These are phyloP conservation scores for Agapornis roseicollis DNA, from an alignment of 2,113 vertebrate genomes.

Conservation along the genomic window DNA sequence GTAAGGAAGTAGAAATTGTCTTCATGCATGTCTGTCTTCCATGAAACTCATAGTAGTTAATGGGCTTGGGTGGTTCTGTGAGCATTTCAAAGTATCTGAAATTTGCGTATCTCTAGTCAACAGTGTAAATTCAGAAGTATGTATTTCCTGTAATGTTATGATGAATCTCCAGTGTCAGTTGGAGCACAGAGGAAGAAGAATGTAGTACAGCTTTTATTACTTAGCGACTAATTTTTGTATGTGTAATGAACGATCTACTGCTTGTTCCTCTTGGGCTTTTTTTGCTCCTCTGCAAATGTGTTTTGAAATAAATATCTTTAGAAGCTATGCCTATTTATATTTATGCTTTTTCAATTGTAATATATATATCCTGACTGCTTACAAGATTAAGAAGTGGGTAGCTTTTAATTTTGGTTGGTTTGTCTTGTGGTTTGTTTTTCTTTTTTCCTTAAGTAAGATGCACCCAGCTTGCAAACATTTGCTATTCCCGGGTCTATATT, in stretches of 20 bases:
- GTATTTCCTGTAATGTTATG: background rate
- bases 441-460: constrained; percentile 76
- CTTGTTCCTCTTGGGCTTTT: background rate
- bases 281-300: background rate
- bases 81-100: background rate
- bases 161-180: background rate
- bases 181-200: background rate
- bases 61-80: background rate
- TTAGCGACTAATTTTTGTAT: background rate
- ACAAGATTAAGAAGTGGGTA: background rate
- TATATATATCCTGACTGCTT: background rate
- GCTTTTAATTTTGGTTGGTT: background rate
- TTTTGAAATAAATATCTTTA: background rate
- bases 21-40: background rate
- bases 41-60: background rate
- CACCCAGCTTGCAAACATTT: constrained; percentile 93
- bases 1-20: background rate
- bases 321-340: background rate
- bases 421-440: background rate
- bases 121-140: background rate
- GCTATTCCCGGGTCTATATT: constrained; percentile 98
- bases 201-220: background rate
- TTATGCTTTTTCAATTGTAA: background rate
- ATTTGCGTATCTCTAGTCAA: background rate
- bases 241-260: background rate